phyloP scores from a whole-genome alignment of 2,888 invertebrate species.

The Ephialtes manifestator region DNA sequence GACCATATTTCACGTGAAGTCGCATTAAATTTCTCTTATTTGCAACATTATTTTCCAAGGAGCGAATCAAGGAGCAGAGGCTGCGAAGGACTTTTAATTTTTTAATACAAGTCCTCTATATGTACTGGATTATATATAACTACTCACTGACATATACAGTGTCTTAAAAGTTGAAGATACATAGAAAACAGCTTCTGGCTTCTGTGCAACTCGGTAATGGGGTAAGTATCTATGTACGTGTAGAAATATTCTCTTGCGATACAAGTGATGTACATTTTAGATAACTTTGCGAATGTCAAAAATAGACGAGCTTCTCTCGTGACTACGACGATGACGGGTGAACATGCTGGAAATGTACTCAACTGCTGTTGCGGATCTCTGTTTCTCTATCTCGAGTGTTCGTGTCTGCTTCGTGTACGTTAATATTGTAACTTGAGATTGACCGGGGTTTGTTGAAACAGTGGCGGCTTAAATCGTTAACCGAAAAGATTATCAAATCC shows the following conservation, averaged over 20 bases:
- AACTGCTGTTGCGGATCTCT: slow-evolving; percentile 2
- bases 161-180: slow-evolving; percentile 26
- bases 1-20: slow-evolving; percentile 18
- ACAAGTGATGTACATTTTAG: slow-evolving; percentile 38
- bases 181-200: background rate
- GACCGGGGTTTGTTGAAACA: background rate
- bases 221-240: slow-evolving; percentile 4
- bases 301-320: slow-evolving; percentile 35
- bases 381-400: slow-evolving; percentile 4
- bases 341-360: slow-evolving; percentile 29
- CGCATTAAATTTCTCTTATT: slow-evolving; percentile 13
- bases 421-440: slow-evolving; percentile 23
- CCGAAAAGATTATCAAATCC: background rate
- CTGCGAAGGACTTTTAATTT: background rate
- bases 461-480: background rate
- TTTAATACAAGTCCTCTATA: background rate
- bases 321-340: slow-evolving; percentile 6
- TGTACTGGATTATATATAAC: background rate
- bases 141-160: background rate
- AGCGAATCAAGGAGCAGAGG: background rate
- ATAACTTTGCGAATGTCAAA: slow-evolving; percentile 43
- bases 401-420: background rate
- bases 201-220: slow-evolving; percentile 32
- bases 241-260: background rate
- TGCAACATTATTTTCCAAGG: slow-evolving; percentile 4